A percentile compares a stretch with the other conserved stretches of the same genome.
phyloP scores from a whole-genome alignment of 2,113 vertebrate species.

The Mormoops blainvillei region DNA sequence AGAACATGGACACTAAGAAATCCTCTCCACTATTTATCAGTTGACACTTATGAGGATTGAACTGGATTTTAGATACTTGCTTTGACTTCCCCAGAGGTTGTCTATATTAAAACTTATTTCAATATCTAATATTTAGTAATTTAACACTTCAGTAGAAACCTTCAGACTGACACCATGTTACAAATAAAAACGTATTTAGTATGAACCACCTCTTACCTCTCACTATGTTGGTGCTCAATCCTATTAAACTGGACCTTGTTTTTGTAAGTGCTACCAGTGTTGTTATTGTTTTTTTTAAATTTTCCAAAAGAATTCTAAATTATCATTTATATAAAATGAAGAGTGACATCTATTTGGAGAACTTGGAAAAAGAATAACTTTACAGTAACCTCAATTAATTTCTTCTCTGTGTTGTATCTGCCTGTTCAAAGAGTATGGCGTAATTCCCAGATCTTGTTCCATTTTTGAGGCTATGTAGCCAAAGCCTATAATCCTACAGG shows the following conservation, averaged over 20 bases:
- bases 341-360: background rate
- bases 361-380: background rate
- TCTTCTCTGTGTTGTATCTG: background rate
- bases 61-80: background rate
- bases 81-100: background rate
- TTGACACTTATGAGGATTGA: background rate
- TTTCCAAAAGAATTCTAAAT: background rate
- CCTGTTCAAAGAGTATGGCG: background rate
- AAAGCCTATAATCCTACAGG: background rate
- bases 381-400: background rate
- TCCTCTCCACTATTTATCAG: background rate
- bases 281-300: background rate
- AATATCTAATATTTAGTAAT: background rate
- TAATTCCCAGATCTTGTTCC: background rate
- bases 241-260: background rate
- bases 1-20: accelerated
- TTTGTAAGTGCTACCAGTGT: background rate
- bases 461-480: background rate
- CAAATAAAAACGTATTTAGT: background rate
- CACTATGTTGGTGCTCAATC: background rate
- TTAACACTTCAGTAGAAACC: background rate
- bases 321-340: background rate
- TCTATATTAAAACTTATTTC: background rate
- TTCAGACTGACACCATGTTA: background rate
- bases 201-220: background rate